phyloP scores from a whole-genome alignment of 35 echinoderm and acorn worm genomes.

The Hemicentrotus pulcherrimus region DNA sequence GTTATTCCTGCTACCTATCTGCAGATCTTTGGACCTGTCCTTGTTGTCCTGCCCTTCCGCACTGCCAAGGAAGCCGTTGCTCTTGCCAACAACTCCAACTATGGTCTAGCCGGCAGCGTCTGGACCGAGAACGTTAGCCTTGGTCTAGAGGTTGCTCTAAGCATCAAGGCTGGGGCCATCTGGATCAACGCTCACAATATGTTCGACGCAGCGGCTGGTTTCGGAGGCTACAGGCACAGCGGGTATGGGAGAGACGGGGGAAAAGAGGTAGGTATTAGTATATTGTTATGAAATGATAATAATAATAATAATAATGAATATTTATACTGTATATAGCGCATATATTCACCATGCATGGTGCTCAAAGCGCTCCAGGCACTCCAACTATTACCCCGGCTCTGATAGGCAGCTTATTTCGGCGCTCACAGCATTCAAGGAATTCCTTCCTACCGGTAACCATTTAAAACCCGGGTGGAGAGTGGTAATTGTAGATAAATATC shows the following conservation, averaged over 20 bases:
- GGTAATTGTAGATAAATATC: too few relatives aligned
- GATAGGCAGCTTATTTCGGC: too few relatives aligned
- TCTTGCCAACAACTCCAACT: slow-evolving; percentile 94
- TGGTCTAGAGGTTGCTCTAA: slow-evolving; percentile 83
- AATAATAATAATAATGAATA: too few relatives aligned
- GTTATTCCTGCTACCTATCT: not conserved
- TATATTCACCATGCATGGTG: too few relatives aligned
- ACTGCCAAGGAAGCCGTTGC: slow-evolving; percentile 98
- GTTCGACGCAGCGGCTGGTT: slow-evolving; percentile 97
- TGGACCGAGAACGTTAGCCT: slow-evolving; percentile 98
- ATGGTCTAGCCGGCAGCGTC: slow-evolving; percentile 92
- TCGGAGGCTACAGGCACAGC: slow-evolving; percentile 96
- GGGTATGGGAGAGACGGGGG: slow-evolving; percentile 96
- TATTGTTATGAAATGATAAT: not conserved
- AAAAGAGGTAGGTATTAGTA: slow-evolving; percentile 78
- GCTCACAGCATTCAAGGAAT: too few relatives aligned
- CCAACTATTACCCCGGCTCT: too few relatives aligned
- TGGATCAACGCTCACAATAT: slow-evolving; percentile 98
- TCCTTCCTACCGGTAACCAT: too few relatives aligned
- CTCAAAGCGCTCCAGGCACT: too few relatives aligned
- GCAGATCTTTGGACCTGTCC: slow-evolving; percentile 97
- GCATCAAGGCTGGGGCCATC: slow-evolving; percentile 90
- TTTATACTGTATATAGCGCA: too few relatives aligned
- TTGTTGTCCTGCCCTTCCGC: slow-evolving; percentile 89
- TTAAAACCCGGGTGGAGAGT: too few relatives aligned